Conservation (phyloP, 2,888 invertebrate genomes). For the Nowickia ferox region DNA sequence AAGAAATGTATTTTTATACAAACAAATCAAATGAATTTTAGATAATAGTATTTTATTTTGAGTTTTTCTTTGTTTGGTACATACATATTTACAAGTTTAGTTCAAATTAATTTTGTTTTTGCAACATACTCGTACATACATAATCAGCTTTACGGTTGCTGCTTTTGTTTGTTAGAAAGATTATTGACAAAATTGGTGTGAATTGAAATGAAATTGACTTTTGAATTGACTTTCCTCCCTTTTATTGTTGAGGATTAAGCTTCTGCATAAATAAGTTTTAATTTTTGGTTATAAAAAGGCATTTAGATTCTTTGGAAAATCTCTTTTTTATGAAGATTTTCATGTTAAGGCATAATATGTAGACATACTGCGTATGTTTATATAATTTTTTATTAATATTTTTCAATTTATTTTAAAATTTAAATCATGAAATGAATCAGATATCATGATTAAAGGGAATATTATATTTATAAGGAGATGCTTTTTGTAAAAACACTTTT, state of each 20-base stretch:
- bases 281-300: neutral
- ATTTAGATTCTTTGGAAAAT: neutral
- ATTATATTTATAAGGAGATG: too few relatives aligned
- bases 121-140: neutral
- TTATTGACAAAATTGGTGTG: neutral
- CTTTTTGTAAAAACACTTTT: too few relatives aligned
- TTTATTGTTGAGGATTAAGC: too few relatives aligned
- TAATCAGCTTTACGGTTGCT: neutral
- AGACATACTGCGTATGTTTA: too few relatives aligned
- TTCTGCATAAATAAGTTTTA: too few relatives aligned
- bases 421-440: too few relatives aligned
- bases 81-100: neutral
- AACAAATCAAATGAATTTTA: neutral
- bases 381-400: too few relatives aligned
- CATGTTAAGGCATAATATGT: too few relatives aligned
- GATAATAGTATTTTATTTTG: neutral
- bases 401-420: too few relatives aligned
- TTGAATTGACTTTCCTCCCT: too few relatives aligned
- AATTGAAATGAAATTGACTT: too few relatives aligned
- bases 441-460: too few relatives aligned
- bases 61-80: neutral
- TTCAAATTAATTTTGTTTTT: conserved; percentile 1
- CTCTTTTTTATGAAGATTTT: neutral
- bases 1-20: neutral
- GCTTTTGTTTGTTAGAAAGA: neutral